These are phyloP conservation scores for Chaenocephalus aceratus DNA, from an alignment of 2,113 vertebrate species.

Conservation along the genomic window DNA sequence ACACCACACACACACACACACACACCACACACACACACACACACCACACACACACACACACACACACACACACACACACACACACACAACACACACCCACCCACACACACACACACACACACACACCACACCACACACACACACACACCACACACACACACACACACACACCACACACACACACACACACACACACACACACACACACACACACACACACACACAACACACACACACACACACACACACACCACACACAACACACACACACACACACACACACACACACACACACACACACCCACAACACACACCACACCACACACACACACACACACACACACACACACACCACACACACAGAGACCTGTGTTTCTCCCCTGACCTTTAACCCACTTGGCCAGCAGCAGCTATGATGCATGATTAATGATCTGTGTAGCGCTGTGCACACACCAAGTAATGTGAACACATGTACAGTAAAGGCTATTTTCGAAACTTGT, in stretches of 20 bases:
- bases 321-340: conserved; percentile 13
- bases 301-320: conserved; percentile 11
- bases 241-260: conserved; percentile 14
- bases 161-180: conserved; percentile 15
- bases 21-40: conserved; percentile 11
- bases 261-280: conserved; percentile 13
- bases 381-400: conserved; percentile 57
- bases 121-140: conserved; percentile 4
- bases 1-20: conserved; percentile 12
- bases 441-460: conserved; percentile 1
- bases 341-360: conserved; percentile 22
- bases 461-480: neutral
- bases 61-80: conserved; percentile 13
- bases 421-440: conserved; percentile 49
- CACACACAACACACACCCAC: no score
- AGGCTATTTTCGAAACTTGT: neutral
- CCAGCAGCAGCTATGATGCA: conserved; percentile 29
- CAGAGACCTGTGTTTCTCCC: conserved; percentile 26
- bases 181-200: conserved; percentile 13
- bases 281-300: conserved; percentile 13
- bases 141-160: conserved; percentile 13
- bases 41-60: conserved; percentile 15
- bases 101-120: conserved; percentile 14
- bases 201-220: conserved; percentile 13
- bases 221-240: conserved; percentile 12